phyloP scores from a whole-genome alignment of 2,888 invertebrate genomes.

The Chironomus riparius region DNA sequence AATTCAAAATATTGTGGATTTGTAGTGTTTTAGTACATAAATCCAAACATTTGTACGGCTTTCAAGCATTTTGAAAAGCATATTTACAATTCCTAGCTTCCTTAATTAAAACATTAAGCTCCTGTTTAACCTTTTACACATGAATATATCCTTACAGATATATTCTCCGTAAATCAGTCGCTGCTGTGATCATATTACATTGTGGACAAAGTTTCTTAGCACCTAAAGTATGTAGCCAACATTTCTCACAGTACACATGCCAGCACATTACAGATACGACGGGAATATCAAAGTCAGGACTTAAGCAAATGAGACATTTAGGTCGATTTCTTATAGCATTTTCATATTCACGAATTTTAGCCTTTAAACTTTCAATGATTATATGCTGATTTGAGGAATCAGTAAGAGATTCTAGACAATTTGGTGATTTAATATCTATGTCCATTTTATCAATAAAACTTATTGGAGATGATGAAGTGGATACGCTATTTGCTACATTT shows the following conservation, averaged over 20 bases:
- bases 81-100: no score
- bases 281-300: constrained; percentile 70
- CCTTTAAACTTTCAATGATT: constrained; percentile 61
- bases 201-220: constrained; percentile 90
- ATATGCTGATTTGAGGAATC: constrained; percentile 35
- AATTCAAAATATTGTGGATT: no score
- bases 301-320: constrained; percentile 82
- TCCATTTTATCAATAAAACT: constrained; percentile 1
- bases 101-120: no score
- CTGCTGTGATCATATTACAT: constrained; percentile 86
- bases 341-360: constrained; percentile 67
- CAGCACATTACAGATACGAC: constrained; percentile 91
- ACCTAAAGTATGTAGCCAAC: constrained; percentile 63
- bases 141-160: constrained; percentile 59
- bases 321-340: constrained; percentile 52
- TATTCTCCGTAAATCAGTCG: constrained; percentile 76
- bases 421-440: neutral
- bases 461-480: neutral
- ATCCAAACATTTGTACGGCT: no score
- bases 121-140: no score
- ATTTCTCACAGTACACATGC: constrained; percentile 91
- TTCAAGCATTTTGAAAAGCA: no score
- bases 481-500: constrained; percentile 10
- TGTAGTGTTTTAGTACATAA: no score
- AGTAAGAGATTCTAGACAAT: neutral